phyloP scores from a whole-genome alignment of 2,797 vertebrate genomes.

The Gobio occitaniae region DNA sequence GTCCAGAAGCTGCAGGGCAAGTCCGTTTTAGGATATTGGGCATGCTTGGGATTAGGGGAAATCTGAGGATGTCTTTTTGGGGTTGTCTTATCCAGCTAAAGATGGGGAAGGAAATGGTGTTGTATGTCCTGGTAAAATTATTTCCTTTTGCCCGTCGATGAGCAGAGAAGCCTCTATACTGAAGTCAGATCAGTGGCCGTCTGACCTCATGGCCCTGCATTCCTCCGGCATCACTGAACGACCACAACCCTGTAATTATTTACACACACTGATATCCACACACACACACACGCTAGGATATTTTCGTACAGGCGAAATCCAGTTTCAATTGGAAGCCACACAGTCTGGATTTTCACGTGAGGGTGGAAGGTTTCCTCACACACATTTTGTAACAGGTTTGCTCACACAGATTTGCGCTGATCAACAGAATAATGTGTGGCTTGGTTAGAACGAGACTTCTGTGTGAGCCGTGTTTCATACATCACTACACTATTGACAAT shows the following conservation, averaged over 20 bases:
- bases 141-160: constrained; percentile 55
- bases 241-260: constrained; percentile 54
- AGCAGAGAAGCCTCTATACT: neutral
- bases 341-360: neutral
- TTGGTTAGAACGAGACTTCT: neutral
- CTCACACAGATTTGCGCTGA: neutral
- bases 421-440: neutral
- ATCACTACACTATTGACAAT: neutral
- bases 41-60: constrained; percentile 19
- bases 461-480: neutral
- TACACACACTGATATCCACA: constrained; percentile 32
- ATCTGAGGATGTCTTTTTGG: neutral
- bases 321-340: neutral
- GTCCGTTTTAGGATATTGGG: neutral
- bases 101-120: constrained; percentile 56
- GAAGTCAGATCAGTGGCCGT: constrained; percentile 14
- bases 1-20: neutral
- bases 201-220: constrained; percentile 48
- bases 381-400: neutral
- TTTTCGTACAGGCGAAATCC: neutral
- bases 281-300: neutral
- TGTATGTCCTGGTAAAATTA: constrained; percentile 34
- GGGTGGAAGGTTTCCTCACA: neutral
- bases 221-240: constrained; percentile 52
- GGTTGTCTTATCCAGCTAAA: neutral